A percentile compares a stretch with the other conserved stretches of the same genome.
Evolutionary conservation across 2,113 vertebrate species (phyloP).

Genomic region (Lepisosteus oculatus): DNA sequence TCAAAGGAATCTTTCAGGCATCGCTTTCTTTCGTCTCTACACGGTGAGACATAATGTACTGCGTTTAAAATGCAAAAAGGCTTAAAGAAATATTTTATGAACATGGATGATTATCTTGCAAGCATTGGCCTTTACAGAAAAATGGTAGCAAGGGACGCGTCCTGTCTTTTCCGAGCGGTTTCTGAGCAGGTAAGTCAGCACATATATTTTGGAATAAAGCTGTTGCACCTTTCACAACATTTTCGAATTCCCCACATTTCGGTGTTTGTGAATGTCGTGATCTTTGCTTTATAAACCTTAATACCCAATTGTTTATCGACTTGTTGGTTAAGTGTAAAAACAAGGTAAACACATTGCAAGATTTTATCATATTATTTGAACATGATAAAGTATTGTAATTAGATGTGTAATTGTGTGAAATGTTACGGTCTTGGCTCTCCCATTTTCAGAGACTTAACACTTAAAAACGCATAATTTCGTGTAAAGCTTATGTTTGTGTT

Average conservation of each 20-base stretch:
- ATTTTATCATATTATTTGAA: too few relatives aligned
- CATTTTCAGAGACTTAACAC: too few relatives aligned
- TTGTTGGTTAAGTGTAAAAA: background rate
- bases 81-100: conserved; percentile 85
- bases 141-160: conserved; percentile 89
- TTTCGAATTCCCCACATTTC: too few relatives aligned
- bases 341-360: too few relatives aligned
- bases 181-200: conserved; percentile 82
- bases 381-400: too few relatives aligned
- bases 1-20: conserved; percentile 30
- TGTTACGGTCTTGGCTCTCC: too few relatives aligned
- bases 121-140: conserved; percentile 89
- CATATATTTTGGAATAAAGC: too few relatives aligned
- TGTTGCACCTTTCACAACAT: too few relatives aligned
- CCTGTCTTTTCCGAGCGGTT: conserved; percentile 89
- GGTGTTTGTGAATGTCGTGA: background rate
- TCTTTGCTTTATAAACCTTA: background rate
- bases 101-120: conserved; percentile 93
- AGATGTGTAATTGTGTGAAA: too few relatives aligned
- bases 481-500: too few relatives aligned
- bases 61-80: conserved; percentile 79
- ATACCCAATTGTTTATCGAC: background rate
- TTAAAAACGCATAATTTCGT: too few relatives aligned
- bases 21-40: conserved; percentile 16
- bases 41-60: conserved; percentile 26